Evolutionary conservation across 2,797 vertebrate species (phyloP).

Genomic region (Geotrypetes seraphini): DNA sequence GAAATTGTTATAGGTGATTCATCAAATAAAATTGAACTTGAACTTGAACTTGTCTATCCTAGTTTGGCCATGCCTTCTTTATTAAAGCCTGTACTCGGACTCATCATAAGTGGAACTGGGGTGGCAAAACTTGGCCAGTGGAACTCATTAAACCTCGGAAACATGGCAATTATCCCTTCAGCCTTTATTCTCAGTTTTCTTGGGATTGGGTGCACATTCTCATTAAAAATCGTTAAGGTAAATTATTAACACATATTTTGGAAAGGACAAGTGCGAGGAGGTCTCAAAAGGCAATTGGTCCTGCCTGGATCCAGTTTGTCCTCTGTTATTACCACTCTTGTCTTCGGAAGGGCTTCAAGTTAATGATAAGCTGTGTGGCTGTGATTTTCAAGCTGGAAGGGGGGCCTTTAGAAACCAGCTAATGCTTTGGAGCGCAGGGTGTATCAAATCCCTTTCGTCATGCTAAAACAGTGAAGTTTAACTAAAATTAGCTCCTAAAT

Average conservation of each 20-base stretch:
- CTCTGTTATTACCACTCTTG: accelerated
- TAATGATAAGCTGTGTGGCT: background rate
- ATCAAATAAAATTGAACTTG: no score
- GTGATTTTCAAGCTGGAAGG: background rate
- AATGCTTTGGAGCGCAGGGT: background rate
- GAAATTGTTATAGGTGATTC: no score
- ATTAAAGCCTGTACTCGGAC: no score
- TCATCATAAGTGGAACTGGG: no score
- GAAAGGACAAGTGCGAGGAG: background rate
- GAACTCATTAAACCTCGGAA: no score
- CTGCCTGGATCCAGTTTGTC: background rate
- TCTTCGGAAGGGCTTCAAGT: accelerated
- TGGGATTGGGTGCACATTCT: no score
- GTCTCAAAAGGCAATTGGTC: background rate
- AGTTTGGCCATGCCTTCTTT: no score
- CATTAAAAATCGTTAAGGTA: no score
- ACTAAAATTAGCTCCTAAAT: background rate
- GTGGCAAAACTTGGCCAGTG: no score
- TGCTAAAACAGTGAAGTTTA: accelerated
- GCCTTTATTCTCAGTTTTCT: no score
- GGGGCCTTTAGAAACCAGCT: background rate
- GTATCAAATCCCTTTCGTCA: background rate
- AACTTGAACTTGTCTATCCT: no score
- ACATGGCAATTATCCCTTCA: no score
- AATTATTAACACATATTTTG: accelerated